These are phyloP conservation scores for Tychaedon coryphoeus DNA, from an alignment of 2,113 vertebrate genomes.

Conservation along the genomic window DNA sequence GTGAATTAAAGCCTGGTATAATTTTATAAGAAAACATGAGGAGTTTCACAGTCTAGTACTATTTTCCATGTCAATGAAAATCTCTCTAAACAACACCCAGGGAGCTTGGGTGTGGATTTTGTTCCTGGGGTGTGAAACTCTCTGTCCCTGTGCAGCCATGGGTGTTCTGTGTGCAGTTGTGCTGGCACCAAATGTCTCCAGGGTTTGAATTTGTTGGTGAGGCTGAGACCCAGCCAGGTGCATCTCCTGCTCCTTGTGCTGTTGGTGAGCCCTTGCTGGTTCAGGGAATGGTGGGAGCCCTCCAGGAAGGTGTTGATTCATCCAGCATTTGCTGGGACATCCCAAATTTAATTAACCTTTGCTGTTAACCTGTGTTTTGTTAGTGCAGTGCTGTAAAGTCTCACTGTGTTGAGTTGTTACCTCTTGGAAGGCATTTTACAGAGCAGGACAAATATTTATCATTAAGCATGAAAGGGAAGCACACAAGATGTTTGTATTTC, in stretches of 20 bases:
- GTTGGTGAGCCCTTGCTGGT: background rate
- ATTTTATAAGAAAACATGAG: background rate
- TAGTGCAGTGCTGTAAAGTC: background rate
- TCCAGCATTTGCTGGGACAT: background rate
- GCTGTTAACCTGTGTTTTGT: background rate
- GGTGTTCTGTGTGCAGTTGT: accelerated
- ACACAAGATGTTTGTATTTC: background rate
- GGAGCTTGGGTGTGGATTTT: background rate
- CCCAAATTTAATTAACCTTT: background rate
- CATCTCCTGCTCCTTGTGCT: background rate
- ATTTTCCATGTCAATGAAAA: background rate
- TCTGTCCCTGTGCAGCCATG: background rate
- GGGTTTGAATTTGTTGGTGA: background rate
- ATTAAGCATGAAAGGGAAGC: background rate
- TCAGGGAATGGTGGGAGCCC: background rate
- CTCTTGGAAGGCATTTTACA: background rate
- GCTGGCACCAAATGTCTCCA: background rate
- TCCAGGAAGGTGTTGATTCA: background rate
- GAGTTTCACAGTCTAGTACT: background rate
- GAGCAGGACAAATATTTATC: background rate
- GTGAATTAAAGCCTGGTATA: background rate
- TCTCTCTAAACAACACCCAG: accelerated
- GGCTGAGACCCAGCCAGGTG: background rate
- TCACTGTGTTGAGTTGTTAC: background rate
- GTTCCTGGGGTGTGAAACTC: background rate